Evolutionary conservation across 1,140 invertebrate genomes (phyloP).

Genomic region (Meloidogyne exigua): DNA sequence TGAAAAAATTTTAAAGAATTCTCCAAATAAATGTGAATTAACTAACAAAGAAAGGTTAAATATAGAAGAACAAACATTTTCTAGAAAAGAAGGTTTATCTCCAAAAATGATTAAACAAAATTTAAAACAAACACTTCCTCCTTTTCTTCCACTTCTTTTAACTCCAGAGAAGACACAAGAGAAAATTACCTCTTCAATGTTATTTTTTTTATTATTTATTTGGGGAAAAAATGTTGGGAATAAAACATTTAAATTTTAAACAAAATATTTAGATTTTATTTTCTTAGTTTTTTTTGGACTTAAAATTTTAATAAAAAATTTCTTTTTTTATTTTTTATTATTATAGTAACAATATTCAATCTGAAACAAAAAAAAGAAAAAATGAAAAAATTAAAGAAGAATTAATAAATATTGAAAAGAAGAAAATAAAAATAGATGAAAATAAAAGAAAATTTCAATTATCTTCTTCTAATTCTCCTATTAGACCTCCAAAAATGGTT

Average conservation of each 20-base stretch:
- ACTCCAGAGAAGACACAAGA: not conserved
- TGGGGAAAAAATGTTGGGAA: too few relatives aligned
- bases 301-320: too few relatives aligned
- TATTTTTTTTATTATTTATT: too few relatives aligned
- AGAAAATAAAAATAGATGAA: not conserved
- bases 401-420: not conserved
- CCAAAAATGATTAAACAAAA: not conserved
- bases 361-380: not conserved
- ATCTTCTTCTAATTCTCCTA: not conserved
- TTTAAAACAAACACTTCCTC: not conserved
- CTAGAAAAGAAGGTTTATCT: not conserved
- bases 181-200: not conserved
- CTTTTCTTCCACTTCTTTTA: too few relatives aligned
- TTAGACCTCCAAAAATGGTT: not conserved
- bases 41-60: not conserved
- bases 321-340: not conserved
- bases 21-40: not conserved
- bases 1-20: not conserved
- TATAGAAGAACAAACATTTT: not conserved
- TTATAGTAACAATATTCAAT: not conserved
- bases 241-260: too few relatives aligned
- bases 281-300: too few relatives aligned
- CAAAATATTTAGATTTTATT: too few relatives aligned
- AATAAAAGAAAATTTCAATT: not conserved
- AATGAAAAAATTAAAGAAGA: not conserved